Base-by-base conservation (phyloP, 2,888 invertebrate species). In the Cantharis lateralis region DNA sequence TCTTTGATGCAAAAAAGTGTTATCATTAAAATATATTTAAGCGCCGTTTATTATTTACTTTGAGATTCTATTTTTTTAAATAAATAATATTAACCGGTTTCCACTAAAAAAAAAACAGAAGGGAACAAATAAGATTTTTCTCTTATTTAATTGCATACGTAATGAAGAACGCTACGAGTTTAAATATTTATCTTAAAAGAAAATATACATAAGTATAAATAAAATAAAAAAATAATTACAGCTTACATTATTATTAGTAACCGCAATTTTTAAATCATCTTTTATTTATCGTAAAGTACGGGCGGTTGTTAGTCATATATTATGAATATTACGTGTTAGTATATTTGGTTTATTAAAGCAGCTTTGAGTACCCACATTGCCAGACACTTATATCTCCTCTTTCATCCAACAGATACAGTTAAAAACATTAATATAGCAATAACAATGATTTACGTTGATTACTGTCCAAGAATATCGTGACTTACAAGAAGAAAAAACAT, bases 1-100 rank as follows among this genome's bases (percentile, higher is more conserved):
- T 71, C 75, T 75, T 66, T n/a, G 63, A 73, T 76, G 78, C 78
- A 73, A 76, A 78, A 75, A 72, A 74, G 16, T 66, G 48, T 75
- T 72, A 74, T 77, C 77, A 70, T 24, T 48, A 18, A 64, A 26
- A 74, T 71, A 48, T 72, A 77, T 78, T 69, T 75, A 69, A 75
- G 72, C 74, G 72, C 75, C 75, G 62, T 72, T 71, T 15, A 71
- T 62, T 71, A 71, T 63, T 71, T 71, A 70, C n/a, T 70, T 18
- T 16, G 15, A 20, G 15, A 20, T 70, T 48, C 20, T 66, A 13
- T 66, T 66, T 15, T 66, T 66, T 66, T 66, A 66, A 66, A 15
- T 66, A 66, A 66, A 66, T 20, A 20, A 20, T 7, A 48, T 48
- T 48, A 48, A 48, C 48, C 48, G n/a, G 48, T 48, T 48, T 48